These are phyloP conservation scores for Acleris holmiana DNA, from an alignment of 2,888 invertebrate genomes.

Conservation along the genomic window DNA sequence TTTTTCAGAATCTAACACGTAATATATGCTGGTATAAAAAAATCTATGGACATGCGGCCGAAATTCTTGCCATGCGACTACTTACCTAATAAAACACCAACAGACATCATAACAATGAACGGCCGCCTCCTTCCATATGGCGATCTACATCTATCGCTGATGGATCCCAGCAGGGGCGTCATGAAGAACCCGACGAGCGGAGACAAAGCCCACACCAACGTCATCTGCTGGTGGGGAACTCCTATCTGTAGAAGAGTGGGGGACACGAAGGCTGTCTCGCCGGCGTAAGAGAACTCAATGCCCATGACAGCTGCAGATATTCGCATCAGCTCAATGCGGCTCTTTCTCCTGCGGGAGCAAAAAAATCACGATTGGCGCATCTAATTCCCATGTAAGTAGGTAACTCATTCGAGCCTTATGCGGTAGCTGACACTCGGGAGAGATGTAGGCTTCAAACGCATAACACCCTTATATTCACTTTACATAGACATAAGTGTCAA, in stretches of 20 bases:
- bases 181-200: conserved; percentile 97
- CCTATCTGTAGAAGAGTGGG: conserved; percentile 97
- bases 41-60: no score
- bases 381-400: no score
- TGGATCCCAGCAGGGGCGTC: conserved; percentile 95
- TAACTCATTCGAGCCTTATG: no score
- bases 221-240: conserved; percentile 96
- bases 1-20: no score
- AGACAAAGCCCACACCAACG: conserved; percentile 97
- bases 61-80: neutral
- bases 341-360: conserved; percentile 86
- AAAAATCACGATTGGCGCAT: neutral
- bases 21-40: no score
- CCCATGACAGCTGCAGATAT: conserved; percentile 98
- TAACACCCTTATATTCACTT: no score
- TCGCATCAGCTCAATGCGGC: conserved; percentile 91
- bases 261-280: conserved; percentile 98
- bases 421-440: no score
- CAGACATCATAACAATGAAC: conserved; percentile 94
- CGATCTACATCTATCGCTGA: conserved; percentile 94
- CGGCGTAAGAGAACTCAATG: conserved; percentile 98
- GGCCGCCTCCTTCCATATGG: conserved; percentile 94
- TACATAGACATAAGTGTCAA: no score
- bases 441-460: no score
- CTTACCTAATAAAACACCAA: conserved; percentile 95